Base-by-base conservation (phyloP, 2,888 invertebrate species). In the Ferdinandea cuprea region DNA sequence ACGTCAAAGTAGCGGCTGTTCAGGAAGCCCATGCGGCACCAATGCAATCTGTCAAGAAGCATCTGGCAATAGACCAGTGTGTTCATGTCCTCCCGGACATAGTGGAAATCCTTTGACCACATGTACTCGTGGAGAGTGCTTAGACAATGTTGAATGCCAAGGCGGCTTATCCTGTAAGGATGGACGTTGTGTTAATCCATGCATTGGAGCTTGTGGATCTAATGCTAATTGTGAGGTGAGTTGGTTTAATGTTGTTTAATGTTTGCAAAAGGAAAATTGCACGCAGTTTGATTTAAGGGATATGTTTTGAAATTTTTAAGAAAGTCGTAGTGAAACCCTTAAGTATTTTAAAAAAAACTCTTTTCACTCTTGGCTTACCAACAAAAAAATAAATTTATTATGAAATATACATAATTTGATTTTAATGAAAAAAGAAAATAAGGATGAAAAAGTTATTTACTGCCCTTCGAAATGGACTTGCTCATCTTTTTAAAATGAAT, bases 141-240 rank as follows among this genome's bases (percentile, higher is more conserved):
- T 94, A 93, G 96, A 95, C 65, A 94, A 95, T 89, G 92, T 93
- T 72, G 96, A 97, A 88, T 97, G 97, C 88, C 93, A 94, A 15
- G 92, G 92, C 25, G 93, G 94, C 88, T 93, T 93, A 87, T 93
- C 94, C 19, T 97, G 97, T 89, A 93, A 93, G 74, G 94, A 95
- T 89, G 95, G 95, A 87, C 93, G 93, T 74, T 97, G 97, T 88
- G 92, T 95, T 61, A 95, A 96, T 90, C 95, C 96, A 2, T 97
- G 97, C 87, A 92, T 93, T 7, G 94, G 94, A 15, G 92, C 94
- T 21, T 97, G 97, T 86, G 96, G 96, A 11, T 87, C 91, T 30
- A 95, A 95, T 88, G 95, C 97, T 21, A 92, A 95, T 86, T 97
- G 97, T 88, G 94, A 95, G 80, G 95, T 95, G 74, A 90, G 91